Evolutionary conservation across 2,888 invertebrate genomes (phyloP), one percentile per base, ranked within the genome.

Genomic region (Gnatocerus cornutus): DNA sequence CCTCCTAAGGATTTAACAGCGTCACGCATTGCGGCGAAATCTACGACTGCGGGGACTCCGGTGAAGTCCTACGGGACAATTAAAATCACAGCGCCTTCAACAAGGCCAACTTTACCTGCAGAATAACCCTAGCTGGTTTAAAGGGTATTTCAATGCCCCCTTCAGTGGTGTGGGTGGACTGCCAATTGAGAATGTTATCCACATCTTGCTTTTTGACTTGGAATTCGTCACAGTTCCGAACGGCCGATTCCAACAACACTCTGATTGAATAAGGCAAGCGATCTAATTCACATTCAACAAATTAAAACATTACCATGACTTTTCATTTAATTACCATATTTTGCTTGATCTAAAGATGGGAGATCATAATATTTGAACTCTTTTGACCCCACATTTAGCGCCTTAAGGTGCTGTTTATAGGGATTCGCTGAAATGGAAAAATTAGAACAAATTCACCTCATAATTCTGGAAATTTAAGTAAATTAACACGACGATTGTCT

Each of bases 21-120:
- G 85, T 98, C 98, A 68, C 99, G 88, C 99, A 99, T 99, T 0
- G 98, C 97, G 9, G 99, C 99, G 86, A 99, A 97, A 86, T 99
- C 99, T 0, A 99, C 99, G 16, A 99, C 97, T 0, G 98, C 98
- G 0, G 99, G 99, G 0, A 99, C 98, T 1, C 99, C 99, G 9
- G 98, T 99, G 74, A 96, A 90, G 83, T 96, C 96, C 94, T 96
- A n/a, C n/a, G n/a, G n/a, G 16, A 37, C 82, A 1, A 78, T 71
- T 69, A 13, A 39, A 33, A 16, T 64, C 43, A 9, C n/a, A 41
- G 41, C 12, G 5, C 6, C 10, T 41, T 10, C 12, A 41, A 12
- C 33, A 50, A n/a, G n/a, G n/a, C n/a, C n/a, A n/a, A n/a, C n/a
- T n/a, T 9, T 46, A 97, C 97, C 89, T 98, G 98, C 14, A 99